Base-by-base conservation (phyloP, 1,140 invertebrate species). In the Meloidogyne hapla region DNA sequence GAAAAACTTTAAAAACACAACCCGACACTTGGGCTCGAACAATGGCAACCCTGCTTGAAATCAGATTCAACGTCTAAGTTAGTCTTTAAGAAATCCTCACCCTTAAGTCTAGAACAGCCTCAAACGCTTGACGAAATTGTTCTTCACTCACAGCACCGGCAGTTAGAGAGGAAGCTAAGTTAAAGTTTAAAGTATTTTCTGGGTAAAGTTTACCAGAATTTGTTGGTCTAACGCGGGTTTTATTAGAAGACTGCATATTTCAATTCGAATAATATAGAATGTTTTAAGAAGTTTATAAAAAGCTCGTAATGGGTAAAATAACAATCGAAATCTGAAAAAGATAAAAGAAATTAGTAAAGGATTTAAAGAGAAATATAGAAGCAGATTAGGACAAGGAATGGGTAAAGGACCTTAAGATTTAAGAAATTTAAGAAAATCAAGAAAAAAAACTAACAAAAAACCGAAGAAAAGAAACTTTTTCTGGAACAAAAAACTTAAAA, bases 71-170 rank as follows among this genome's bases (percentile, higher is more conserved):
- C n/a, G n/a, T n/a, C n/a, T n/a, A n/a, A n/a, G n/a, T n/a, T n/a
- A n/a, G n/a, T 33, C 33, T 33, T 8, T 8, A 68, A 18, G 2
- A 15, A 65, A 63, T 25, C 26, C 75, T 23, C 33, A 78, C 77
- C 45, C 42, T 66, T n/a, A 78, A 26, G 25, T 61, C 26, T 0
- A 67, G 76, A 42, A 79, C 80, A 38, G 68, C 80, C 28, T 73
- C 69, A 65, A 80, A 80, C 0, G 79, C 77, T 15, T 42, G 33
- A 10, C 71, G 76, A 48, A 80, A 80, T 48, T 80, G 79, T 23
- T 80, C 79, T 21, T 80, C 79, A 69, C 42, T 80, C 1, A 80
- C 40, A 45, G 65, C 69, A 48, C 79, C 79, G 61, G 79, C 79
- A 25, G 77, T 61, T 33, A 62, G 18, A 33, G 68, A 79, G 5